Evolutionary conservation across 2,888 invertebrate species (phyloP).

Genomic region (Lamproptera curius): DNA sequence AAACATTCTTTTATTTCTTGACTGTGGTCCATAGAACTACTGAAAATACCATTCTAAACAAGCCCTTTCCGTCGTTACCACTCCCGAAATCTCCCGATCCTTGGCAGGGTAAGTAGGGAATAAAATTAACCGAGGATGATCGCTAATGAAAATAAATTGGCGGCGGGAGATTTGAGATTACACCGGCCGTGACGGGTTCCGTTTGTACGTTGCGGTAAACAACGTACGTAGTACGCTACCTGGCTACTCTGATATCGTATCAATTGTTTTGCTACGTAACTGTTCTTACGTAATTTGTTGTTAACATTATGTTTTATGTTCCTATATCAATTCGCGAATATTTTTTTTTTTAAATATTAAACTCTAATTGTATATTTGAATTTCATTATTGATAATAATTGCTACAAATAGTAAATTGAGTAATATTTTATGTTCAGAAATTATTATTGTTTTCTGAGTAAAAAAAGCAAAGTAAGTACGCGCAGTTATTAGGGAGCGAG

Average conservation of each 20-base stretch:
- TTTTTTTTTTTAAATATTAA: too few relatives aligned
- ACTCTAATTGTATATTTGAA: too few relatives aligned
- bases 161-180: constrained; percentile 78
- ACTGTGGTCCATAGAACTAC: too few relatives aligned
- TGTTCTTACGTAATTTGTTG: too few relatives aligned
- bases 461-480: constrained; percentile 28
- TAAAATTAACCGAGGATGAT: constrained; percentile 83
- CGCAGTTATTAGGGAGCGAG: constrained; percentile 43
- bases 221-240: constrained; percentile 42
- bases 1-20: too few relatives aligned
- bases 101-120: constrained; percentile 76
- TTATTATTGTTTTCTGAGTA: too few relatives aligned
- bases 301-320: too few relatives aligned
- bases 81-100: constrained; percentile 54
- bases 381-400: too few relatives aligned
- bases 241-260: background rate
- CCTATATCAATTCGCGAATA: too few relatives aligned
- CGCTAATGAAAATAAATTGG: constrained; percentile 82
- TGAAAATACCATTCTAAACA: too few relatives aligned
- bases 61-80: constrained; percentile 43
- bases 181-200: constrained; percentile 55
- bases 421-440: too few relatives aligned
- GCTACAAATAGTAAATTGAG: too few relatives aligned
- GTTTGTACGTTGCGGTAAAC: constrained; percentile 30
- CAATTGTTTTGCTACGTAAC: background rate